Conservation (phyloP, 1,140 invertebrate species). For the Drosophila repletoides region DNA sequence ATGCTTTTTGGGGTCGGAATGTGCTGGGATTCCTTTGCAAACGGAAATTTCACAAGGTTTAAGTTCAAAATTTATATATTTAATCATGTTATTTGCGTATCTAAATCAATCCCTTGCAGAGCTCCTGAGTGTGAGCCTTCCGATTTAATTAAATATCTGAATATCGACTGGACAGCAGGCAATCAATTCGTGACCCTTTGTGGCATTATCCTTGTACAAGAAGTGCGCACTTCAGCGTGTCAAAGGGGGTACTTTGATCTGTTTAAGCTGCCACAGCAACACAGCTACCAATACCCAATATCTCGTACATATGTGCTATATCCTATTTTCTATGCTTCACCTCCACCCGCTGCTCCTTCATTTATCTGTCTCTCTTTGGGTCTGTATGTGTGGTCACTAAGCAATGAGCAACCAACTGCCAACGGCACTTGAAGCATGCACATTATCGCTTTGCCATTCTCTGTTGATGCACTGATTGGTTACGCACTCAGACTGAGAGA, state of each 20-base stretch:
- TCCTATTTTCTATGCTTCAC: neutral
- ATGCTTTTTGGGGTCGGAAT: too few relatives aligned
- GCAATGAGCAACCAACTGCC: constrained; percentile 44
- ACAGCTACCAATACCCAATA: neutral
- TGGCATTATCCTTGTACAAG: constrained; percentile 60
- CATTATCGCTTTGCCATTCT: constrained; percentile 53
- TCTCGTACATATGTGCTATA: neutral
- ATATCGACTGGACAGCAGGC: neutral
- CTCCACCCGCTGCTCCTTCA: neutral
- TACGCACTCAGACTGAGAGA: constrained; percentile 26
- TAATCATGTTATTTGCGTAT: constrained; percentile 20
- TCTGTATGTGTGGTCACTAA: constrained; percentile 61
- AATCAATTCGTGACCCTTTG: constrained; percentile 41
- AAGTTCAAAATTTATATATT: too few relatives aligned
- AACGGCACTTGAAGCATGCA: constrained; percentile 59
- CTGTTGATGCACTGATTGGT: constrained; percentile 69
- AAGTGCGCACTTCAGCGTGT: constrained; percentile 62
- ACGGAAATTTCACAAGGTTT: too few relatives aligned
- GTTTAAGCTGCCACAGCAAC: constrained; percentile 19
- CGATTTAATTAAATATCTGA: constrained; percentile 11
- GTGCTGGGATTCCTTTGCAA: too few relatives aligned
- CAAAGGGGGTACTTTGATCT: constrained; percentile 67
- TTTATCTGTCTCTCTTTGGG: neutral
- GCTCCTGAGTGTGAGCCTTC: neutral
- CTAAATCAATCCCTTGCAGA: constrained; percentile 9